phyloP scores from a whole-genome alignment of 2,113 vertebrate genomes.

The Falco punctatus region DNA sequence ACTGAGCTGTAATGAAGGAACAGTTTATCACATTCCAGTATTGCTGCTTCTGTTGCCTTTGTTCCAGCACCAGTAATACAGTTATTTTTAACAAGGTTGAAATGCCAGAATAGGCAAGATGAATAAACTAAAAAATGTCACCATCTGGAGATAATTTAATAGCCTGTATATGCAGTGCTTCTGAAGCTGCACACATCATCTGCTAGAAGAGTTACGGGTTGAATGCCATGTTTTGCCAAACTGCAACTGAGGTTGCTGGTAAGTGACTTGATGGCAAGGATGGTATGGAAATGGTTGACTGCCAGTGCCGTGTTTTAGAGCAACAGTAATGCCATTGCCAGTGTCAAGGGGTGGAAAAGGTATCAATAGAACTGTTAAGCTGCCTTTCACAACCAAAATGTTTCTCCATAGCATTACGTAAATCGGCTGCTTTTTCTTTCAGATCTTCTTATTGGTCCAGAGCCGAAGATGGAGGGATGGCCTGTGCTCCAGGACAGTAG shows the following conservation, averaged over 20 bases:
- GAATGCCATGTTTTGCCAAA: neutral
- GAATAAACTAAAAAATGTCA: neutral
- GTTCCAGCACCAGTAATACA: neutral
- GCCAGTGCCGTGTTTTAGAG: rapidly evolving
- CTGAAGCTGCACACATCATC: too few species aligned
- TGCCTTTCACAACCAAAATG: neutral
- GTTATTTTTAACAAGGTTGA: neutral
- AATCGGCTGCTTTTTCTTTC: slow-evolving; percentile 42
- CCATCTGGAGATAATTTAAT: neutral
- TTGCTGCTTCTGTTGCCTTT: neutral
- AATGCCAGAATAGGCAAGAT: neutral
- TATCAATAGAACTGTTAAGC: neutral
- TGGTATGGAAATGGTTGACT: neutral
- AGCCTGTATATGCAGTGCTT: neutral
- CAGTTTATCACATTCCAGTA: neutral
- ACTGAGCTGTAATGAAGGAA: neutral
- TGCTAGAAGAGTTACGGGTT: neutral
- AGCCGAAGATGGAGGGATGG: slow-evolving; percentile 92
- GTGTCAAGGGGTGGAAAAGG: rapidly evolving
- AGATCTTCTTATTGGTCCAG: slow-evolving; percentile 92
- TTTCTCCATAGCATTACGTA: neutral
- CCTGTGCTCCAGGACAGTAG: slow-evolving; percentile 89
- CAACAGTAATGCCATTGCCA: neutral
- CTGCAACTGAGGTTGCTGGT: neutral
- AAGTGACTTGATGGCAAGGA: neutral